phyloP scores from a whole-genome alignment of 2,888 invertebrate genomes.

The Drosophila mimetica region DNA sequence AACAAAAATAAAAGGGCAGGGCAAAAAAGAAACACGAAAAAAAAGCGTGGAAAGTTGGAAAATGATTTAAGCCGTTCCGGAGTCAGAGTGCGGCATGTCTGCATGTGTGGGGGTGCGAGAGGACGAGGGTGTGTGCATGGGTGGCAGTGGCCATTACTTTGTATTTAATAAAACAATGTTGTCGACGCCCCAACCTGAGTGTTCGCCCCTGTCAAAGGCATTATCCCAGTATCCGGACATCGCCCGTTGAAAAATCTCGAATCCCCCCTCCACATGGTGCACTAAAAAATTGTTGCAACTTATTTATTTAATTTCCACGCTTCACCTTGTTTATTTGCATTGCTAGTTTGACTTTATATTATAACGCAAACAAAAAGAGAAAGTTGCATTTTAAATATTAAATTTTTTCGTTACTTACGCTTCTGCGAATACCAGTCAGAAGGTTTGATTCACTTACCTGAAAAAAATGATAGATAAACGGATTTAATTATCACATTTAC shows the following conservation, averaged over 20 bases:
- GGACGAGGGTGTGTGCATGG: not conserved
- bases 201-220: constrained; percentile 48
- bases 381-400: not conserved
- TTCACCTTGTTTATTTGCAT: constrained; percentile 21
- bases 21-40: constrained; percentile 3
- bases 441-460: constrained; percentile 63
- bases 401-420: constrained; percentile 30
- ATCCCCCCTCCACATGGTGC: constrained; percentile 54
- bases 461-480: constrained; percentile 44
- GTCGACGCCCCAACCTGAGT: constrained; percentile 37
- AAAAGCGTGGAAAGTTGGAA: constrained; percentile 22
- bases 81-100: constrained; percentile 19
- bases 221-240: constrained; percentile 33
- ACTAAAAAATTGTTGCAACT: constrained; percentile 3
- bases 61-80: constrained; percentile 51
- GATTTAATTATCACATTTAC: constrained; percentile 27
- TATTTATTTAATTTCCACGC: constrained; percentile 8
- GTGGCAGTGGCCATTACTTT: constrained; percentile 45
- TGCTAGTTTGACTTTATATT: constrained; percentile 40
- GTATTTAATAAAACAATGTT: constrained; percentile 71
- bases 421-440: not conserved
- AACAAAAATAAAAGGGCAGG: constrained; percentile 7
- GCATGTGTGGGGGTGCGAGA: constrained; percentile 4
- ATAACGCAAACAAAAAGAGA: not conserved
- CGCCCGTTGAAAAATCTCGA: constrained; percentile 49